Evolutionary conservation across 2,797 vertebrate species (phyloP), one percentile per base, ranked within the genome.

Genomic region (Gephyroberyx darwinii): DNA sequence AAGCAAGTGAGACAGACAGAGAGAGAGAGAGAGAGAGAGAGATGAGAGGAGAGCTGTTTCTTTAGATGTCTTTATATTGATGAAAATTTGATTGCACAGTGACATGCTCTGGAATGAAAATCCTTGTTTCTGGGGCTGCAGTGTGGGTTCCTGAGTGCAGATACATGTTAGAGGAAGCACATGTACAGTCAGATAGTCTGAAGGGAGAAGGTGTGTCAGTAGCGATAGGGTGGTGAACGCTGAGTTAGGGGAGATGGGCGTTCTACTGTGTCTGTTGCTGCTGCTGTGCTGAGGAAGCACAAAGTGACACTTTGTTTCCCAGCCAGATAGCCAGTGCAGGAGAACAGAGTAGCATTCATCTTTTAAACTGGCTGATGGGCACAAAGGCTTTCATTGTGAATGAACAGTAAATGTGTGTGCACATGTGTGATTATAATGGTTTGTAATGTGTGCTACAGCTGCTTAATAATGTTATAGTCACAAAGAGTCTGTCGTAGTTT

Each of bases 281-380:
- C 85, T 84, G 78, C 87, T 83, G 82, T 81, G 87, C 89, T 84
- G 88, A 89, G 83, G 88, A 91, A 79, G 84, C 85, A 94, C 93
- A 94, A 91, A 93, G 91, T 91, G 85, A 78, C 88, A 92, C 92
- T 92, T 91, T 94, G 94, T 94, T 89, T 87, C 51, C 45, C 55
- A 52, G 80, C 89, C 90, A 88, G 87, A 88, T 77, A 82, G 81
- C 74, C 88, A 53, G 84, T 20, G 87, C 89, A 72, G 85, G 20
- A 85, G 90, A 92, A 94, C 93, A 94, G 91, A 89, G 88, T 72
- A 77, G 90, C 91, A 93, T 94, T 94, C 91, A 93, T 85, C 85
- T 73, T 75, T 90, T 87, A 68, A 35, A 82, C 87, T 53, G 86
- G 73, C 84, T 71, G 81, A 79, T 55, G 65, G 66, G 56, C 80